phyloP scores from a whole-genome alignment of 2,888 invertebrate genomes.

The Aphrophora alni region DNA sequence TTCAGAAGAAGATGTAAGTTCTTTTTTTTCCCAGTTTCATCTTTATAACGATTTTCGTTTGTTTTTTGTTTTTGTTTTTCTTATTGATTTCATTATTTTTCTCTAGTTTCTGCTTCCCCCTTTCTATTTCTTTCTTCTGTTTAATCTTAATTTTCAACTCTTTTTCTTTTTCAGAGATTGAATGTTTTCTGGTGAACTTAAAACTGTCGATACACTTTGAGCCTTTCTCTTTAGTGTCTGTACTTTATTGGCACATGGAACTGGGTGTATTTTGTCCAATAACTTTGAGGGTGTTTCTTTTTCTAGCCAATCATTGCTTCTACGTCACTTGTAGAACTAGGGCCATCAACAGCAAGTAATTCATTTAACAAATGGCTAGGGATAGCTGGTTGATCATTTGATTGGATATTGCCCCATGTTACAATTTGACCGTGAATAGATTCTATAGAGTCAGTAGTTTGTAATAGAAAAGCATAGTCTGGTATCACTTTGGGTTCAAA shows the following conservation, averaged over 20 bases:
- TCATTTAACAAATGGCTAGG: too few relatives aligned
- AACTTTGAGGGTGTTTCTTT: background rate
- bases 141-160: slow-evolving; percentile 9
- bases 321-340: background rate
- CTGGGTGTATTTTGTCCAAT: slow-evolving; percentile 10
- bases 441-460: background rate
- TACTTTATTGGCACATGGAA: background rate
- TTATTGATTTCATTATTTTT: background rate
- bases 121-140: background rate
- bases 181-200: slow-evolving; percentile 8
- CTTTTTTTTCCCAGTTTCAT: too few relatives aligned
- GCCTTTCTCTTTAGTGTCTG: background rate
- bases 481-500: background rate
- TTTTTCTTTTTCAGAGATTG: background rate
- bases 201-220: background rate
- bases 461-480: slow-evolving; percentile 10
- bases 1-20: too few relatives aligned
- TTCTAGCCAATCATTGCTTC: too few relatives aligned
- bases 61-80: too few relatives aligned
- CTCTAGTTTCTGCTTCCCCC: background rate
- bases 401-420: background rate
- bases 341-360: background rate
- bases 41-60: too few relatives aligned
- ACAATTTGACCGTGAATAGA: background rate
- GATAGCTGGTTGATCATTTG: background rate